Evolutionary conservation across 2,113 vertebrate species (phyloP).

Genomic region (Myanophis thanlyinensis): DNA sequence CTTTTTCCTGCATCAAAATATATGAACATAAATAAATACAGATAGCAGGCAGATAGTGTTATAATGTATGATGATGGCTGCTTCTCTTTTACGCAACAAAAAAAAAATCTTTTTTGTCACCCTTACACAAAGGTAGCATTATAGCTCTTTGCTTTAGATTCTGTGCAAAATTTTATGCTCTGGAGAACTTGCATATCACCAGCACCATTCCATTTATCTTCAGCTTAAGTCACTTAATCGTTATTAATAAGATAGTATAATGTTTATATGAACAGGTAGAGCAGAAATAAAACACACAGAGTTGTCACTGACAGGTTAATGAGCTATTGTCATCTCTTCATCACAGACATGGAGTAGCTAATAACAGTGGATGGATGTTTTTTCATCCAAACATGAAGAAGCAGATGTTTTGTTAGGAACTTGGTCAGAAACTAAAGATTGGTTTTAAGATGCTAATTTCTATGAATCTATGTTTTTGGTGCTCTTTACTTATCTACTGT

Average conservation of each 20-base stretch:
- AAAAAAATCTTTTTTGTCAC: too few species aligned
- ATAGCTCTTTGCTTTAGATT: background rate
- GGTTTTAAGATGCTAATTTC: slow-evolving; percentile 3
- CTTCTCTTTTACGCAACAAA: background rate
- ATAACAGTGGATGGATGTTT: background rate
- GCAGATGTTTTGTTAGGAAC: background rate
- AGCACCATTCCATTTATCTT: background rate
- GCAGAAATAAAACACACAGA: background rate
- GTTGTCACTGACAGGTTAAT: background rate
- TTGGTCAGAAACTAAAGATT: background rate
- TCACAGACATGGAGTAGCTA: accelerated
- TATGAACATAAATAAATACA: background rate
- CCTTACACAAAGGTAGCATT: background rate
- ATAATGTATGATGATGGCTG: background rate
- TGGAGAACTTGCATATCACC: background rate
- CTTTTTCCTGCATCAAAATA: background rate
- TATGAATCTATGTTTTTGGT: background rate
- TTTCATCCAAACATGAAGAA: background rate
- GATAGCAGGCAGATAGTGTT: background rate
- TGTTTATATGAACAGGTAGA: slow-evolving; percentile 15
- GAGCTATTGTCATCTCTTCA: background rate
- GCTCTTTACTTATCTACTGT: background rate
- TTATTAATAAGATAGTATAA: background rate
- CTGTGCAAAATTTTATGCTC: background rate
- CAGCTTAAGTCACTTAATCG: background rate